Base-by-base conservation (phyloP, 2,113 vertebrate genomes). In the Coturnix japonica region DNA sequence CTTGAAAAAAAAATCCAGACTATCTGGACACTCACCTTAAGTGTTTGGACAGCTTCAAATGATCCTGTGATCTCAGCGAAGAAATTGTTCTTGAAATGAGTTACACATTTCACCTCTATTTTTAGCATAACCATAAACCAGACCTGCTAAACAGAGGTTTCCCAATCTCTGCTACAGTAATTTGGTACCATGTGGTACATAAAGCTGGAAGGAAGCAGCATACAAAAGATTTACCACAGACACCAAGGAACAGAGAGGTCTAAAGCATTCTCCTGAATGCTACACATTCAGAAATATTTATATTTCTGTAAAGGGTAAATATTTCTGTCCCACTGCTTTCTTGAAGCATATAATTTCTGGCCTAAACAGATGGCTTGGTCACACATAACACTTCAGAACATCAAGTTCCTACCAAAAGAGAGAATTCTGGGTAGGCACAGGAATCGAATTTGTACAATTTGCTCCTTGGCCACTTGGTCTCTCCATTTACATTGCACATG, bases 71-170 rank as follows among this genome's bases (percentile, higher is more conserved):
- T 93, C 87, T 91, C 89, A 92, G 67, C 91, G 91, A 94, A 96
- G 71, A 94, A 94, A 96, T 77, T 87, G 72, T 87, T 93, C 87
- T 92, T 94, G 84, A 96, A 96, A 95, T 82, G 81, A 95, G 75
- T 85, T 95, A 87, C 81, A 90, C 61, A 77, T 91, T 95, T 92
- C 81, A 79, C 75, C 72, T 82, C 92, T 96, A 95, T 96, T 96
- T 96, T 96, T 95, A 96, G 92, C 64, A 93, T 80, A 93, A 90
- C 82, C 82, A 80, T 94, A 93, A 96, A 93, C 79, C 87, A 93
- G 94, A 94, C 37, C 91, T 93, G 86, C 81, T 93, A 93, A 89
- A 76, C 71, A 77, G 81, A 96, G 81, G 64, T 93, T 96, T 94
- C 78, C 67, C 94, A 95, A 43, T 87, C 92, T 93, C 78, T 89